Base-by-base conservation (phyloP, 2,888 invertebrate genomes). In the Melanotus villosus region DNA sequence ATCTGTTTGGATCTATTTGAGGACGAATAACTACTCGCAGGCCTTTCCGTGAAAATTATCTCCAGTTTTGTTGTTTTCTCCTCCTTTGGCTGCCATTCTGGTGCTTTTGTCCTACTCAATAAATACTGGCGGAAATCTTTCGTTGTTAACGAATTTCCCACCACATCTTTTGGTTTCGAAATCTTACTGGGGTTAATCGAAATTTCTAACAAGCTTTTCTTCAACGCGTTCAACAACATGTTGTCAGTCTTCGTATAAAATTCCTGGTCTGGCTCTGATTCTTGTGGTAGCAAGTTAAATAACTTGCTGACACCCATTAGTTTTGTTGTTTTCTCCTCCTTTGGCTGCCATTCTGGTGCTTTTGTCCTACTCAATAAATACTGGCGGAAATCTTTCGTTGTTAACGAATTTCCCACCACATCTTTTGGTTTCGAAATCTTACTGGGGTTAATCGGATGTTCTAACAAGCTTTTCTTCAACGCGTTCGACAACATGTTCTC, bases 41-140 rank as follows among this genome's bases (percentile, higher is more conserved):
- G 43, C 5, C 26, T 19, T 26, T 67, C 60, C 1, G 38, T 18
- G 47, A 57, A 65, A n/a, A 65, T 9, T 16, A 65, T 50, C 50
- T 59, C 60, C 43, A 67, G 10, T 45, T 60, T 71, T 16, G 56
- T 18, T 14, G 66, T 58, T 62, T 65, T 63, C 0, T 18, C 16
- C 12, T 1, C 16, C 1, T 41, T 41, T n/a, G n/a, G n/a, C 10
- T 21, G 7, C n/a, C 38, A 14, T 23, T 47, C 9, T 10, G 21
- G 23, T 23, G 5, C 1, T 10, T 18, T 43, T 10, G 2, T 1
- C 18, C 18, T 16, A 16, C 7, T 16, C 1, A 18, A 2, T 47
- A 47, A 47, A 23, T n/a, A 47, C 2, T 23, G 1, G n/a, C 47
- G 47, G 9, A 47, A 47, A 2, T 23, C n/a, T 47, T 47, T 23